These are phyloP conservation scores for Euclidia mi DNA, from an alignment of 2,888 invertebrate species.

Conservation along the genomic window DNA sequence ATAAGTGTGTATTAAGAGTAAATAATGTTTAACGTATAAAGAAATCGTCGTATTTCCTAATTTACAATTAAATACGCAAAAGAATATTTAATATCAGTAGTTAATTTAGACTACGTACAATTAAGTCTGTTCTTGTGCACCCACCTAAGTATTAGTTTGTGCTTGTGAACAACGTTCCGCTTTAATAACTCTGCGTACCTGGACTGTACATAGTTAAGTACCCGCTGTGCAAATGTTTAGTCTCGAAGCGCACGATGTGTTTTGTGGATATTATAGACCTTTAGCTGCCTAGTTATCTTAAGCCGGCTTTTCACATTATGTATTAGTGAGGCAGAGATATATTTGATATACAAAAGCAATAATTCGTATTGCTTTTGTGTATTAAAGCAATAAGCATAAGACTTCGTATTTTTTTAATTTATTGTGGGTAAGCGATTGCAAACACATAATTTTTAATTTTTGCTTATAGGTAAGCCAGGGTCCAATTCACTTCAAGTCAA, in stretches of 20 bases:
- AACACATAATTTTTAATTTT: conserved; percentile 52
- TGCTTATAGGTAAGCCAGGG: conserved; percentile 54
- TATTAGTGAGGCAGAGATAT: no score
- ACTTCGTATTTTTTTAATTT: no score
- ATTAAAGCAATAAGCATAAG: no score
- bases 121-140: conserved; percentile 13
- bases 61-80: no score
- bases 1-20: no score
- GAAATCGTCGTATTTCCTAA: no score
- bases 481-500: conserved; percentile 65
- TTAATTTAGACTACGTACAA: conserved; percentile 12
- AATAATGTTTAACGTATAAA: no score
- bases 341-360: no score
- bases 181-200: conserved; percentile 41
- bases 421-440: not conserved
- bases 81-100: not conserved
- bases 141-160: conserved; percentile 15
- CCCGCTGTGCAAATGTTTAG: conserved; percentile 62
- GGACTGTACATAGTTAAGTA: conserved; percentile 53
- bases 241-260: conserved; percentile 42
- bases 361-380: no score
- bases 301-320: conserved; percentile 18
- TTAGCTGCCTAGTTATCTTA: conserved; percentile 26
- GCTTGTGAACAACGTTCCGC: conserved; percentile 21
- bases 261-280: conserved; percentile 30